phyloP scores from a whole-genome alignment of 2,797 vertebrate species.

The Orestias chungarensis region DNA sequence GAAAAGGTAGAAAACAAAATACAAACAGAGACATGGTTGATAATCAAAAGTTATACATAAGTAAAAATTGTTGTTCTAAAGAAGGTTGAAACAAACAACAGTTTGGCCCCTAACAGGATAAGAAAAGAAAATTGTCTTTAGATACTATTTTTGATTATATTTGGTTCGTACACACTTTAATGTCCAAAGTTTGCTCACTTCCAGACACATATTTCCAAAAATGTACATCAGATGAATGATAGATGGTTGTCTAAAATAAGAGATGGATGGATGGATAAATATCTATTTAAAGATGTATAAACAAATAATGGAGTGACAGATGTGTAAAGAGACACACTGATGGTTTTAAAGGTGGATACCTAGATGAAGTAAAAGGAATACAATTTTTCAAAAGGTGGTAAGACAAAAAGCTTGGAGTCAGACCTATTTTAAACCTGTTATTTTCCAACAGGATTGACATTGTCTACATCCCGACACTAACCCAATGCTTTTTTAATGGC shows the following conservation, averaged over 20 bases:
- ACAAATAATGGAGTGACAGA: not conserved
- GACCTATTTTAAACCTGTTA: not conserved
- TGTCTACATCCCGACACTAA: not conserved
- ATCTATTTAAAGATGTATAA: not conserved
- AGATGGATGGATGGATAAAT: not conserved
- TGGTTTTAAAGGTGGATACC: not conserved
- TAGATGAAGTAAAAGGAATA: not conserved
- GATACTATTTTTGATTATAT: not conserved
- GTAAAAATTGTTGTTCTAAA: not conserved
- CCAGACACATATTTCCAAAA: not conserved
- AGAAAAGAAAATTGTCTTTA: not conserved
- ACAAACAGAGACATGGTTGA: slow-evolving; percentile 11
- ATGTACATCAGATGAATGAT: not conserved
- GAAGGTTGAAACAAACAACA: not conserved
- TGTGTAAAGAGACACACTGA: not conserved
- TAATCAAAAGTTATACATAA: not conserved
- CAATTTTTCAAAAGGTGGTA: not conserved
- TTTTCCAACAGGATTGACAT: not conserved
- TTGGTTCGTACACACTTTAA: not conserved
- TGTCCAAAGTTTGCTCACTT: not conserved
- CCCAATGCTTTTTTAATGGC: not conserved
- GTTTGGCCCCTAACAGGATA: not conserved
- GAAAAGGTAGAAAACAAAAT: slow-evolving; percentile 40
- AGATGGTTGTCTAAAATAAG: too few species aligned
- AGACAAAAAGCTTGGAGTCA: not conserved